Conservation (phyloP, 2,888 invertebrate species). For the Lithophane leautieri region DNA sequence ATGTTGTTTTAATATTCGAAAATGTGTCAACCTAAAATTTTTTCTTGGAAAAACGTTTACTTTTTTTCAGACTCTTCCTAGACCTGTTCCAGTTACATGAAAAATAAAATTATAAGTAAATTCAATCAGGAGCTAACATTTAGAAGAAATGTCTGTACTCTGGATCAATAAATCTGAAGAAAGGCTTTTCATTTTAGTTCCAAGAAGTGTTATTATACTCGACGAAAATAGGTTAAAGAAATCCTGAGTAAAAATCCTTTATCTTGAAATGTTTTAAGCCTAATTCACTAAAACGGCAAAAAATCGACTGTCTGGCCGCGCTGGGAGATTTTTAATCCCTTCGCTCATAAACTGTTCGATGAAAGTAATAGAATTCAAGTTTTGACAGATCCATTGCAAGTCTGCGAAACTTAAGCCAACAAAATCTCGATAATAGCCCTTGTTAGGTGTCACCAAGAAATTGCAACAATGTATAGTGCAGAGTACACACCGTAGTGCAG, state of each 20-base stretch:
- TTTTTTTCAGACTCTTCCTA: neutral
- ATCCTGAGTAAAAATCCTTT: slow-evolving; percentile 23
- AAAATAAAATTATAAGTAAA: neutral
- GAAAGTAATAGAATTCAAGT: slow-evolving; percentile 19
- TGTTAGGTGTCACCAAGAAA: slow-evolving; percentile 23
- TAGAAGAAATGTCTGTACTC: slow-evolving; percentile 3
- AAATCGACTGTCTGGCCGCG: slow-evolving; percentile 12
- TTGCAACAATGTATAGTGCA: slow-evolving; percentile 35
- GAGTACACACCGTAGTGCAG: slow-evolving; percentile 37
- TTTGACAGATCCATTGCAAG: slow-evolving; percentile 18
- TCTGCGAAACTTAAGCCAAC: neutral
- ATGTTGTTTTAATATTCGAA: neutral
- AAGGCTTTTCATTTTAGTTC: slow-evolving; percentile 13
- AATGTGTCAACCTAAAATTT: neutral
- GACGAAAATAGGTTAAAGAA: slow-evolving; percentile 13
- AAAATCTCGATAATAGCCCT: neutral
- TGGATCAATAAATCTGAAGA: slow-evolving; percentile 10
- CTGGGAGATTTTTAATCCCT: slow-evolving; percentile 17
- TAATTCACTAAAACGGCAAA: slow-evolving; percentile 41
- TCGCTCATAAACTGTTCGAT: slow-evolving; percentile 7
- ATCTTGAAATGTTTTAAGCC: slow-evolving; percentile 29
- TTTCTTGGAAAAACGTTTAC: neutral
- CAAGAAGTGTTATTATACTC: slow-evolving; percentile 18
- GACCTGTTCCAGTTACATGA: neutral
- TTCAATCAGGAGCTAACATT: neutral